Percentiles rank a stretch among this genome's conserved stretches.
phyloP scores from a whole-genome alignment of 2,113 vertebrate species.

The Recurvirostra avosetta region DNA sequence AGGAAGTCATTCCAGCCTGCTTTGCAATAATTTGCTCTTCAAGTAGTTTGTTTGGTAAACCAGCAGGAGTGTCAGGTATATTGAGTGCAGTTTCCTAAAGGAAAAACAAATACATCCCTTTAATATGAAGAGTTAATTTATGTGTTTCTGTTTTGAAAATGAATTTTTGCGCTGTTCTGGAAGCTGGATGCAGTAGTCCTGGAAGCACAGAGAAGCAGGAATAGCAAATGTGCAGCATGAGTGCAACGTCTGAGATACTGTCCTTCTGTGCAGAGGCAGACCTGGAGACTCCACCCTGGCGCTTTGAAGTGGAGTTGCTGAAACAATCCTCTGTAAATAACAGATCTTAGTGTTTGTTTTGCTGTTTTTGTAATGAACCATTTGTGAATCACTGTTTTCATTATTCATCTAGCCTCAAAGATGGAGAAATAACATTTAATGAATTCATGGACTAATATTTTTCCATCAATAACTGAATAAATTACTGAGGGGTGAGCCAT shows the following conservation, averaged over 20 bases:
- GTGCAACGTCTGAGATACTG: not conserved
- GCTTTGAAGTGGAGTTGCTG: not conserved
- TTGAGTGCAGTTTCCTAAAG: not conserved
- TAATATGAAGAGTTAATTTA: not conserved
- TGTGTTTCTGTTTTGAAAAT: not conserved
- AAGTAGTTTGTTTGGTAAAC: not conserved
- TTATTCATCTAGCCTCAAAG: not conserved
- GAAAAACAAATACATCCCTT: not conserved
- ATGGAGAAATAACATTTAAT: not conserved
- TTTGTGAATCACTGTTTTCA: not conserved
- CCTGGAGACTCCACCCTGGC: not conserved
- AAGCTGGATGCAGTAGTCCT: not conserved
- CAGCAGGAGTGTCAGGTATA: not conserved
- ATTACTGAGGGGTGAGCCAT: not conserved
- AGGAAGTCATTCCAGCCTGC: not conserved
- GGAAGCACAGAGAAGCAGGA: not conserved
- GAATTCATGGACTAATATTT: not conserved
- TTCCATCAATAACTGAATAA: not conserved
- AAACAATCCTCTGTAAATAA: not conserved
- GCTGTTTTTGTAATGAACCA: not conserved
- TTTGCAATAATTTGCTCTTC: not conserved
- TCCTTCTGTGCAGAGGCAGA: not conserved
- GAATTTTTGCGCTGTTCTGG: not conserved
- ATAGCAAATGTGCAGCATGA: not conserved
- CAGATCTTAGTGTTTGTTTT: not conserved